A percentile compares a stretch with the other conserved stretches of the same genome.
phyloP scores from a whole-genome alignment of 2,113 vertebrate species.

The Notiomystis cincta region DNA sequence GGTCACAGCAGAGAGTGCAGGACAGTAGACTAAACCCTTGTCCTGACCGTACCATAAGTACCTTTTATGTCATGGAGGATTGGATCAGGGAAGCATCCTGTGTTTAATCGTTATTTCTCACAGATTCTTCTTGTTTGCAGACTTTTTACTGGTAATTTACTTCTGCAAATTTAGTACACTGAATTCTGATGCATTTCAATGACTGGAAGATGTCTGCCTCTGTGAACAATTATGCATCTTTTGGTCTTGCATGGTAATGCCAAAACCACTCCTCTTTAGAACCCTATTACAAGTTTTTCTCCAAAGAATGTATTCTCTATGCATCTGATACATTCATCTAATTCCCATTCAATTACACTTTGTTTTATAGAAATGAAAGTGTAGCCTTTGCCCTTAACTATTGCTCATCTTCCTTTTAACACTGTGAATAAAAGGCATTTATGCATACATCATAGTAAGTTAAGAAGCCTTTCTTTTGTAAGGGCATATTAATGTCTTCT shows the following conservation, averaged over 20 bases:
- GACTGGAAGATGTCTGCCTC: not conserved
- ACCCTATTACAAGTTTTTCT: not conserved
- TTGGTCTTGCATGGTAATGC: not conserved
- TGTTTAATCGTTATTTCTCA: not conserved
- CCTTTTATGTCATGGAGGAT: not conserved
- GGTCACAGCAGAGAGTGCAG: accelerated
- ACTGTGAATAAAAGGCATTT: not conserved
- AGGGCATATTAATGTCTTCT: not conserved
- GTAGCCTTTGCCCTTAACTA: not conserved
- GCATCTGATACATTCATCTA: not conserved
- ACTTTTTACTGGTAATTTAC: not conserved
- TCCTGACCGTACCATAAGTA: not conserved
- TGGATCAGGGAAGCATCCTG: not conserved
- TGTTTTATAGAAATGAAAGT: not conserved
- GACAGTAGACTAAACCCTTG: not conserved
- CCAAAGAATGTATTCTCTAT: not conserved
- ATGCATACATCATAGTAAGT: not conserved
- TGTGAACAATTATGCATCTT: not conserved
- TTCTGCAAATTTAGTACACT: not conserved
- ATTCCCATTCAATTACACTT: not conserved
- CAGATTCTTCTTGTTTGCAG: not conserved
- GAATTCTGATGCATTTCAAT: not conserved
- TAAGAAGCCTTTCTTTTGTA: not conserved
- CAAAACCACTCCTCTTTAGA: not conserved
- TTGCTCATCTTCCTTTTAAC: not conserved